Evolutionary conservation across 1,140 invertebrate species (phyloP).

Genomic region (Drosophila burlai): DNA sequence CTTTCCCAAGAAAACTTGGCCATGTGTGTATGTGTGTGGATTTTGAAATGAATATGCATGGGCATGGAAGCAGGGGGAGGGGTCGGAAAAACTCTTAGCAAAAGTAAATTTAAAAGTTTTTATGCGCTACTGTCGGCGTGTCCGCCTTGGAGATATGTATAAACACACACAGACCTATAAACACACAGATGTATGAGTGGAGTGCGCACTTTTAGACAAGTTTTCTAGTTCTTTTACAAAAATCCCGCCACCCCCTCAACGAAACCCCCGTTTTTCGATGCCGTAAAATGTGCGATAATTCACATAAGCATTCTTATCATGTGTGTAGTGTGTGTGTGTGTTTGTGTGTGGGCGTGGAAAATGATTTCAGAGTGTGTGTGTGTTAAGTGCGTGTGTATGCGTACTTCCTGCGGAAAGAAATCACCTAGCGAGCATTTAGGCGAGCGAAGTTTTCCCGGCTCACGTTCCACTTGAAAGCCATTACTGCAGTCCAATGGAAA

Average conservation of each 20-base stretch:
- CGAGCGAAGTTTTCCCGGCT: slow-evolving; percentile 70
- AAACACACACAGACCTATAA: slow-evolving; percentile 7
- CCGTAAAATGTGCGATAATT: slow-evolving; percentile 81
- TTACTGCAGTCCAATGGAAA: slow-evolving; percentile 43
- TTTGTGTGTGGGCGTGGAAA: slow-evolving; percentile 46
- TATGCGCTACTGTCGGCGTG: slow-evolving; percentile 58
- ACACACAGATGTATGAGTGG: slow-evolving; percentile 61
- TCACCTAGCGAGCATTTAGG: slow-evolving; percentile 72
- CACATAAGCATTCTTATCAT: slow-evolving; percentile 81
- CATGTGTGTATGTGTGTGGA: slow-evolving; percentile 56
- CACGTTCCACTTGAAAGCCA: slow-evolving; percentile 76
- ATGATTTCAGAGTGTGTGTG: slow-evolving; percentile 45
- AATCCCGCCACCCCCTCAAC: neutral
- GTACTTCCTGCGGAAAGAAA: slow-evolving; percentile 71
- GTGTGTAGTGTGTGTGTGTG: slow-evolving; percentile 31
- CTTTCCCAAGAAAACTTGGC: slow-evolving; percentile 71
- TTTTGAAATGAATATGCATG: slow-evolving; percentile 80
- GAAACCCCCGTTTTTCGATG: slow-evolving; percentile 47
- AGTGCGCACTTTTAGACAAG: slow-evolving; percentile 79
- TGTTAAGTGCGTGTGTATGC: slow-evolving; percentile 55
- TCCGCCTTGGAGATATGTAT: slow-evolving; percentile 42
- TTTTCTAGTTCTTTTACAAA: slow-evolving; percentile 72
- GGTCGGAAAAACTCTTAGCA: slow-evolving; percentile 73
- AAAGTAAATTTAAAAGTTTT: slow-evolving; percentile 84
- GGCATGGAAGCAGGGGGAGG: slow-evolving; percentile 9